These are phyloP conservation scores for Mesoligia furuncula DNA, from an alignment of 2,888 invertebrate genomes.

Conservation along the genomic window DNA sequence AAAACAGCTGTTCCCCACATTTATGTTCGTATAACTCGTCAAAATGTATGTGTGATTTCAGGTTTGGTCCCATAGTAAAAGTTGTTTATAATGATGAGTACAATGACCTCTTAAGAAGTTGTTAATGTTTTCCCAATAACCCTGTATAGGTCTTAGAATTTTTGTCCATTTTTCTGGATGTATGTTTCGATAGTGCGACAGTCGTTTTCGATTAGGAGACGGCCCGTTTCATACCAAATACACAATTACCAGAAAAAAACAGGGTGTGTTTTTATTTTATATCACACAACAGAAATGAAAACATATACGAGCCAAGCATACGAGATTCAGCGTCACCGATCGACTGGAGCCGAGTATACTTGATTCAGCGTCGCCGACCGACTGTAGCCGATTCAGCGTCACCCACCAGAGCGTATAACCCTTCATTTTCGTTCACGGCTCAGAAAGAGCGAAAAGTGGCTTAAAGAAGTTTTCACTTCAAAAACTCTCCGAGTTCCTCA, in stretches of 20 bases:
- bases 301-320: too few species aligned
- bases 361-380: neutral
- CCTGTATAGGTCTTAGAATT: neutral
- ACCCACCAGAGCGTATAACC: too few species aligned
- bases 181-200: neutral
- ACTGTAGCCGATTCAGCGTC: neutral
- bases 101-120: too few species aligned
- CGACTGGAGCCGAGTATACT: neutral
- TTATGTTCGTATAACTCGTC: too few species aligned
- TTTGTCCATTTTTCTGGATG: neutral
- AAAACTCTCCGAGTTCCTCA: neutral
- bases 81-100: too few species aligned
- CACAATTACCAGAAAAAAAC: neutral
- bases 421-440: neutral
- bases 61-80: too few species aligned
- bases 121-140: too few species aligned
- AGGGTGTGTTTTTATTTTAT: too few species aligned
- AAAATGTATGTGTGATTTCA: too few species aligned
- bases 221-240: neutral
- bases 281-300: too few species aligned
- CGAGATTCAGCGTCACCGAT: neutral
- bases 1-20: too few species aligned
- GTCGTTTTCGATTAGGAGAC: too few species aligned
- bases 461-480: neutral
- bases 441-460: neutral